Percentiles rank a stretch among this genome's conserved stretches.
Conservation (phyloP, 2,113 vertebrate species). For the Empidonax traillii region DNA sequence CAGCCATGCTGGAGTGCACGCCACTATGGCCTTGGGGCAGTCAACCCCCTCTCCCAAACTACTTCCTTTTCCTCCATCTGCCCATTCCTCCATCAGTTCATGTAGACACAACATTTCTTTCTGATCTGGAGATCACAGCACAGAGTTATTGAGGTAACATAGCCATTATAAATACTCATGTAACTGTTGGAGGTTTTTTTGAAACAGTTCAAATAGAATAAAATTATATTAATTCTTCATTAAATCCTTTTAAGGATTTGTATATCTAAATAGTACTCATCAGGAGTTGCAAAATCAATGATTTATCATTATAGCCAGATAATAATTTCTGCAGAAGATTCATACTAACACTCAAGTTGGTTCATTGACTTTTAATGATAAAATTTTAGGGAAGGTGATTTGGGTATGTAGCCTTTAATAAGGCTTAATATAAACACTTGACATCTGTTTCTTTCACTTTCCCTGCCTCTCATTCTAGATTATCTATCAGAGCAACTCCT, state of each 20-base stretch:
- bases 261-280: not conserved
- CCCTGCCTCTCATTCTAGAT: not conserved
- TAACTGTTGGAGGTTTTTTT: not conserved
- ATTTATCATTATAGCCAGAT: not conserved
- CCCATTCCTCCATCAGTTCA: not conserved
- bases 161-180: not conserved
- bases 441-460: not conserved
- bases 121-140: not conserved
- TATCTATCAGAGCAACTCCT: not conserved
- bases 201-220: not conserved
- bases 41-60: not conserved
- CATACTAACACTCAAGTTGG: not conserved
- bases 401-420: not conserved
- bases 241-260: not conserved
- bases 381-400: not conserved
- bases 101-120: fast-evolving
- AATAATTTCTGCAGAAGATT: not conserved
- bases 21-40: not conserved
- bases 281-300: not conserved
- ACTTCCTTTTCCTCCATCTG: not conserved
- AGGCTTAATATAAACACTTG: not conserved
- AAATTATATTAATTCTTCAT: not conserved
- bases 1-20: fast-evolving
- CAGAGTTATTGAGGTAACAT: not conserved
- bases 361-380: not conserved